Evolutionary conservation across 2,888 invertebrate genomes (phyloP).

Genomic region (Stratiomys singularior): DNA sequence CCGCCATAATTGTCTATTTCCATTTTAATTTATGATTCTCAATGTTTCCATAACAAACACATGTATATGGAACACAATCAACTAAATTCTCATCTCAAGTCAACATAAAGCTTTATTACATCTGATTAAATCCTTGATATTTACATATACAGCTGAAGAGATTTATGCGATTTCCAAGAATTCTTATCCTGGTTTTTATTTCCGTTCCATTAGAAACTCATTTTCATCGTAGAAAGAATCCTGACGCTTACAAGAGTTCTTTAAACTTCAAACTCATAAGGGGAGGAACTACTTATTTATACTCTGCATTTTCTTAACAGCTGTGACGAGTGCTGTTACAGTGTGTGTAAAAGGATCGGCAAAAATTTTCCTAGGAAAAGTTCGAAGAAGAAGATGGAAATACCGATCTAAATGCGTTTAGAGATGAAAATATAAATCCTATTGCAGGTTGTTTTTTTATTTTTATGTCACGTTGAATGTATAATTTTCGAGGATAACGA

Average conservation of each 20-base stretch:
- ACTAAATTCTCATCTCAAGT: not conserved
- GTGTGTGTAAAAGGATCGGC: too few species aligned
- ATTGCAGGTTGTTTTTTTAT: too few species aligned
- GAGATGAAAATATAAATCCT: too few species aligned
- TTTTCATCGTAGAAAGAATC: not conserved
- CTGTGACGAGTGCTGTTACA: not conserved
- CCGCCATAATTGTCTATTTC: too few species aligned
- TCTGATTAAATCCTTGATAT: not conserved
- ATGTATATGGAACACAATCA: too few species aligned
- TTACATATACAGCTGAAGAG: not conserved
- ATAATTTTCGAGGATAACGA: too few species aligned
- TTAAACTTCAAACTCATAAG: not conserved
- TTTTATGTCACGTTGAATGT: too few species aligned
- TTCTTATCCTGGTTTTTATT: constrained; percentile 5
- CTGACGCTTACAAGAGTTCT: not conserved
- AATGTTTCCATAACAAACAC: too few species aligned
- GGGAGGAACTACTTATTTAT: not conserved
- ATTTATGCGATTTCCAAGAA: not conserved
- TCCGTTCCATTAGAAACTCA: constrained; percentile 13
- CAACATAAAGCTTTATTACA: not conserved
- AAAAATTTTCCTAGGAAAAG: too few species aligned
- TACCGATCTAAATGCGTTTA: too few species aligned
- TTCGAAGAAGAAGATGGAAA: too few species aligned
- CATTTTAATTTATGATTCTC: too few species aligned
- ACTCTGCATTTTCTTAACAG: not conserved